Conservation (phyloP, 2,888 invertebrate species). For the Rhingia campestris region DNA sequence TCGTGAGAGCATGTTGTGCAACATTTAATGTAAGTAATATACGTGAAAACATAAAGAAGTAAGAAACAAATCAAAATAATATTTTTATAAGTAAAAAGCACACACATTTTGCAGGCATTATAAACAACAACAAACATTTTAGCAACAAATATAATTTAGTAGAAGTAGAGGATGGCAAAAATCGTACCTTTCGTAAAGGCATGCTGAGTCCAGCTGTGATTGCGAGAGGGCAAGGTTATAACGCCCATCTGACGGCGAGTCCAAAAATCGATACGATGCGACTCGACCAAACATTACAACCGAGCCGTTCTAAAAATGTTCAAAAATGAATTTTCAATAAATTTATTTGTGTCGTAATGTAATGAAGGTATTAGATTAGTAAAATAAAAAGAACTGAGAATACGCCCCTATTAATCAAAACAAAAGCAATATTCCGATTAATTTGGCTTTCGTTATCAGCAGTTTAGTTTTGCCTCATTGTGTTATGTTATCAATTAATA, state of each 20-base stretch:
- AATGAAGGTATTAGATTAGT: not conserved
- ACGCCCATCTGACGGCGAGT: slow-evolving; percentile 91
- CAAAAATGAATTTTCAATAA: not conserved
- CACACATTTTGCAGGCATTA: slow-evolving; percentile 32
- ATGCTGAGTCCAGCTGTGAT: slow-evolving; percentile 89
- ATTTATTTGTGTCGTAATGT: not conserved
- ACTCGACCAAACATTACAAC: slow-evolving; percentile 93
- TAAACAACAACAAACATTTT: slow-evolving; percentile 3
- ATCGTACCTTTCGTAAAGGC: slow-evolving; percentile 91
- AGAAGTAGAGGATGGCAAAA: not conserved
- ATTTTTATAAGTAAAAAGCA: slow-evolving; percentile 11
- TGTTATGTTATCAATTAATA: too few species aligned
- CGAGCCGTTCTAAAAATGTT: slow-evolving; percentile 87
- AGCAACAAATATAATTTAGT: not conserved
- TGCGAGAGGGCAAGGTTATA: slow-evolving; percentile 90
- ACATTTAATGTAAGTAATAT: slow-evolving; percentile 54
- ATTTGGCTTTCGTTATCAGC: too few species aligned
- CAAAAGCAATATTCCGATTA: too few species aligned
- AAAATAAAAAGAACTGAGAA: not conserved
- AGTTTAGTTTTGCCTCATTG: too few species aligned
- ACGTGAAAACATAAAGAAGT: slow-evolving; percentile 61
- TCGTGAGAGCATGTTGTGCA: slow-evolving; percentile 63
- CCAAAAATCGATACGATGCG: slow-evolving; percentile 93
- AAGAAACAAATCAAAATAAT: slow-evolving; percentile 36
- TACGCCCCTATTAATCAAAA: too few species aligned